These are phyloP conservation scores for Microctenopoma lineatum DNA, from an alignment of 2,797 vertebrate genomes.

Conservation along the genomic window DNA sequence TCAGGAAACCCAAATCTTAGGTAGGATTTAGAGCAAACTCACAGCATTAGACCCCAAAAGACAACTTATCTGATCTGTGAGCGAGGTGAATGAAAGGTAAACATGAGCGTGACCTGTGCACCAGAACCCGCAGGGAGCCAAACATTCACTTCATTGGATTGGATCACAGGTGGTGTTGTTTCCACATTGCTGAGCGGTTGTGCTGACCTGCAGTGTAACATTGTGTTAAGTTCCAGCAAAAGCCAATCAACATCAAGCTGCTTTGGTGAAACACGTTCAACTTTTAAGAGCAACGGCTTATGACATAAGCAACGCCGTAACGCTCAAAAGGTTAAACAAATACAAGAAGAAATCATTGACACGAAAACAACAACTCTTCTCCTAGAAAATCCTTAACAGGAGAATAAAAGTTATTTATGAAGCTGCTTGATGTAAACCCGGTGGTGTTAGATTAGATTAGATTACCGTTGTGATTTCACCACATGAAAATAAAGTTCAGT, in stretches of 20 bases:
- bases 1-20: constrained; percentile 79
- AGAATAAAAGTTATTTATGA: neutral
- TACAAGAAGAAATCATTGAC: neutral
- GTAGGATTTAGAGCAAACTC: constrained; percentile 69
- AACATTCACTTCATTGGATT: constrained; percentile 20
- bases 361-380: no score
- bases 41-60: constrained; percentile 68
- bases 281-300: neutral
- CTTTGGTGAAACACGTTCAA: neutral
- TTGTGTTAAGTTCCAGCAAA: constrained; percentile 45
- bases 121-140: constrained; percentile 44
- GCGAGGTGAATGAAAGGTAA: constrained; percentile 57
- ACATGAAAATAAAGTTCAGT: no score
- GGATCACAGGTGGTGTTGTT: constrained; percentile 46
- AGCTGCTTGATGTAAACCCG: no score
- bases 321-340: neutral
- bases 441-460: no score
- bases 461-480: no score
- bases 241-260: constrained; percentile 6
- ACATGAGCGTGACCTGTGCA: constrained; percentile 55
- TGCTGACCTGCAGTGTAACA: constrained; percentile 37
- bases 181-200: constrained; percentile 37
- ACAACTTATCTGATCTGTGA: constrained; percentile 51
- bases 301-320: neutral
- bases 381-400: neutral